These are phyloP conservation scores for Caloenas nicobarica DNA, from an alignment of 2,113 vertebrate genomes.

Conservation along the genomic window DNA sequence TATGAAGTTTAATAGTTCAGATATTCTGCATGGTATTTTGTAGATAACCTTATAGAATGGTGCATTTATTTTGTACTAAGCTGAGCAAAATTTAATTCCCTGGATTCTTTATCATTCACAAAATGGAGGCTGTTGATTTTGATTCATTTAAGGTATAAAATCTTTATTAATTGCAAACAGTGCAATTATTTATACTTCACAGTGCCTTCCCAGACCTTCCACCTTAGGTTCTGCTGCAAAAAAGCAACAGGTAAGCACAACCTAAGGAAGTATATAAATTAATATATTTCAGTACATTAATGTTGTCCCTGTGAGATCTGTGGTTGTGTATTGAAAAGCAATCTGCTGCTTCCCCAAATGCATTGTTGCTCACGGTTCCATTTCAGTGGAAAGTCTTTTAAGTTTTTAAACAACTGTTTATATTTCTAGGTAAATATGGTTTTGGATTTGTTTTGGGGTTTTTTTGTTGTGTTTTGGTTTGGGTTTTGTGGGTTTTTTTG, in stretches of 20 bases:
- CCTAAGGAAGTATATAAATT: conserved; percentile 90
- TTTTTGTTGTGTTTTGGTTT: background rate
- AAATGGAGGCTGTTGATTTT: conserved; percentile 91
- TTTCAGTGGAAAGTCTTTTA: conserved; percentile 78
- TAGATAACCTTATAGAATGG: conserved; percentile 76
- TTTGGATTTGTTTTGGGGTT: background rate
- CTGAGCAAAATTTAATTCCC: conserved; percentile 76
- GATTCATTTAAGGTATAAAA: conserved; percentile 89
- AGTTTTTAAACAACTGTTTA: conserved; percentile 76
- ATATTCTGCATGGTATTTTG: conserved; percentile 82
- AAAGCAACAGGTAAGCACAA: conserved; percentile 99
- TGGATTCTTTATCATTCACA: conserved; percentile 81
- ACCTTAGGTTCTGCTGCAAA: conserved; percentile 99
- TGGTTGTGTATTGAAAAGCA: conserved; percentile 85
- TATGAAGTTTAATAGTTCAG: conserved; percentile 72
- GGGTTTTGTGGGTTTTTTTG: background rate
- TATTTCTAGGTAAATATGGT: conserved; percentile 78
- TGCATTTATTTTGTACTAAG: conserved; percentile 77
- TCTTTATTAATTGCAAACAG: conserved; percentile 97
- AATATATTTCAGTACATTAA: conserved; percentile 82
- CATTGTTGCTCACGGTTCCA: conserved; percentile 80
- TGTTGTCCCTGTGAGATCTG: conserved; percentile 87
- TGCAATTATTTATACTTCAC: conserved; percentile 98
- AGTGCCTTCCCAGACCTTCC: conserved; percentile 98
- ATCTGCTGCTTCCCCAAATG: conserved; percentile 81